phyloP scores from a whole-genome alignment of 1,140 invertebrate species.

The Colletes latitarsis region DNA sequence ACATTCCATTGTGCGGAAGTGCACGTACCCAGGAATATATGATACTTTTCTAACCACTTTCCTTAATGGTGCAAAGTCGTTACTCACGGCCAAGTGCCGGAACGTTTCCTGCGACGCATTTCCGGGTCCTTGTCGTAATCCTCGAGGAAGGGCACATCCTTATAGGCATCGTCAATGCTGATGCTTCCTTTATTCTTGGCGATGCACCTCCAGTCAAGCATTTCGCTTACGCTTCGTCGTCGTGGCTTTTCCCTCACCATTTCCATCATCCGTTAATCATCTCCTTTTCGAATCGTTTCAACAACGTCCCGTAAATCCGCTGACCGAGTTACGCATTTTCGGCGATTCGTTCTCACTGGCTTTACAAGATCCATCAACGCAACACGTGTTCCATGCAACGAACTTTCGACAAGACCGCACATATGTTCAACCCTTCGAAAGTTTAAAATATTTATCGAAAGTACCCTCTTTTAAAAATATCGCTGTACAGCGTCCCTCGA shows the following conservation, averaged over 20 bases:
- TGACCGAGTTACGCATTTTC: background rate
- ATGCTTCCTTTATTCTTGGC: slow-evolving; percentile 22
- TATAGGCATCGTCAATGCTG: slow-evolving; percentile 11
- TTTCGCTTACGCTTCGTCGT: slow-evolving; percentile 71
- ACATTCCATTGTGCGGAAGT: too few relatives aligned
- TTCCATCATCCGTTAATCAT: slow-evolving; percentile 53
- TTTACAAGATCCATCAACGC: background rate
- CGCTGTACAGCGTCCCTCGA: background rate
- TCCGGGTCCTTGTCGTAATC: slow-evolving; percentile 66
- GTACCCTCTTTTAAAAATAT: too few relatives aligned
- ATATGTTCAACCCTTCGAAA: background rate
- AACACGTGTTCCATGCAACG: slow-evolving; percentile 5
- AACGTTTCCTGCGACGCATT: slow-evolving; percentile 71
- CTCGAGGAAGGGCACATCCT: slow-evolving; percentile 40
- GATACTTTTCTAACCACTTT: background rate
- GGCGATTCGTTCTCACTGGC: background rate
- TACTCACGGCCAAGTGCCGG: slow-evolving; percentile 79
- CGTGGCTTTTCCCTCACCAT: slow-evolving; percentile 70
- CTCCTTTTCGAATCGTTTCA: background rate
- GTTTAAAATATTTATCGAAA: background rate
- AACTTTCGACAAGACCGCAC: background rate
- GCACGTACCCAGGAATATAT: background rate
- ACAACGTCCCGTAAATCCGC: background rate
- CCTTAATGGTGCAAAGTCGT: slow-evolving; percentile 21
- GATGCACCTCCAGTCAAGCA: slow-evolving; percentile 67